Evolutionary conservation across 2,113 vertebrate species (phyloP).

Genomic region (Sphyrna mokarran): DNA sequence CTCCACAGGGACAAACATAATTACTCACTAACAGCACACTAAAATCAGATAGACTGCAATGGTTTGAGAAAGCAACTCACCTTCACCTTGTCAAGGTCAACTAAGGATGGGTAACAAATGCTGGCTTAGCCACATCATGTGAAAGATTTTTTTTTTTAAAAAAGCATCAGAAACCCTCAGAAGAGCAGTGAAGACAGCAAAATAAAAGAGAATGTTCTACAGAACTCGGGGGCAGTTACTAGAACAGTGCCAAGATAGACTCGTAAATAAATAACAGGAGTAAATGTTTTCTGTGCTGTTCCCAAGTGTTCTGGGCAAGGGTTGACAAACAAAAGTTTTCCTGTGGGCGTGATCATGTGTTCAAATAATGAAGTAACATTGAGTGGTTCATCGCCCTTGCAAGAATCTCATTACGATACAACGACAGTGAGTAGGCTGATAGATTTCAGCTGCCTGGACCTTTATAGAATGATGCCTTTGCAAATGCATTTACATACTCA

Average conservation of each 20-base stretch:
- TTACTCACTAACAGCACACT: too few species aligned
- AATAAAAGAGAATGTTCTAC: not conserved
- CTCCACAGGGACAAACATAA: too few species aligned
- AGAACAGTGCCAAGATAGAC: not conserved
- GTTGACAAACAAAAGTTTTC: not conserved
- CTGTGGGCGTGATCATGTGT: constrained; percentile 13
- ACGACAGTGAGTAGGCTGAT: not conserved
- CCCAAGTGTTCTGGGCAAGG: not conserved
- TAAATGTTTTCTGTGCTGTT: not conserved
- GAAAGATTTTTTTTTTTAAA: not conserved
- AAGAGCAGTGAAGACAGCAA: not conserved
- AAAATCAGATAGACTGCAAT: too few species aligned
- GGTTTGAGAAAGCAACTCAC: not conserved
- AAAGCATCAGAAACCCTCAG: not conserved
- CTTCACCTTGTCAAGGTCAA: not conserved
- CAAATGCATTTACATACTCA: constrained; percentile 18
- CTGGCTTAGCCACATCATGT: not conserved
- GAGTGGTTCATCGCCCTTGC: not conserved
- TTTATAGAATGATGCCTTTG: not conserved
- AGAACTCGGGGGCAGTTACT: not conserved
- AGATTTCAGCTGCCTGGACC: not conserved
- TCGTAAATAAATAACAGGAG: not conserved
- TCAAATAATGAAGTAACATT: constrained; percentile 1
- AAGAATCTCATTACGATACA: not conserved
- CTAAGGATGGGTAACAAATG: not conserved